phyloP scores from a whole-genome alignment of 2,888 invertebrate species.

The Rhopalosiphum nymphaeae region DNA sequence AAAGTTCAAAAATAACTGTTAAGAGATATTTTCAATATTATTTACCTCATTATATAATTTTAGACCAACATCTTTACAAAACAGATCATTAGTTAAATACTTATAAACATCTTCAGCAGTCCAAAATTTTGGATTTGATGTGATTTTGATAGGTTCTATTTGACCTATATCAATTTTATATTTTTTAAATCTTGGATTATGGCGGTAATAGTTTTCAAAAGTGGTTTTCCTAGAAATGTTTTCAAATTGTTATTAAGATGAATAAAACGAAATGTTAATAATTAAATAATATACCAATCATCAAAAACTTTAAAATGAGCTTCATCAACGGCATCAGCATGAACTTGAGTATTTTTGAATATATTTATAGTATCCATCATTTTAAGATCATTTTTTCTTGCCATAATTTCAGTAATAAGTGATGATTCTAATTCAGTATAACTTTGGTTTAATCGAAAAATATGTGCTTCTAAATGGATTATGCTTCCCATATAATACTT shows the following conservation, averaged over 20 bases:
- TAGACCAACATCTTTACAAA: slow-evolving; percentile 10
- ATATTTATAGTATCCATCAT: background rate
- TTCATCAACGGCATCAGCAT: background rate
- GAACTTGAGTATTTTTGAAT: slow-evolving; percentile 1
- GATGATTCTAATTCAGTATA: background rate
- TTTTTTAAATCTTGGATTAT: slow-evolving; percentile 30
- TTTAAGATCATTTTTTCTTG: slow-evolving; percentile 16
- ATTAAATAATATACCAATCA: slow-evolving; percentile 3
- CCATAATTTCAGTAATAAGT: slow-evolving; percentile 15
- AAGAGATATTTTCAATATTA: background rate
- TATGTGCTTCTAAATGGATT: background rate
- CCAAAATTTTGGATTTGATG: slow-evolving; percentile 53
- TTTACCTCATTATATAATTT: background rate
- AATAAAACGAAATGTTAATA: background rate
- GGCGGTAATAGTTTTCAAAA: slow-evolving; percentile 41
- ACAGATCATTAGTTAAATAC: slow-evolving; percentile 10
- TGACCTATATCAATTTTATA: slow-evolving; percentile 30
- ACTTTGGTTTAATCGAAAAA: background rate
- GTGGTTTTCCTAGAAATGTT: slow-evolving; percentile 30
- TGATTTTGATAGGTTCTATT: slow-evolving; percentile 24
- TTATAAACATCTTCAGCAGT: slow-evolving; percentile 22
- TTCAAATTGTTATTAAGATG: background rate
- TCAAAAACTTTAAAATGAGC: background rate
- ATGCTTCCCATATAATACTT: slow-evolving; percentile 28
- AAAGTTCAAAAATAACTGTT: background rate